Conservation (phyloP, 2,888 invertebrate genomes). For the Drosophila meridiana region DNA sequence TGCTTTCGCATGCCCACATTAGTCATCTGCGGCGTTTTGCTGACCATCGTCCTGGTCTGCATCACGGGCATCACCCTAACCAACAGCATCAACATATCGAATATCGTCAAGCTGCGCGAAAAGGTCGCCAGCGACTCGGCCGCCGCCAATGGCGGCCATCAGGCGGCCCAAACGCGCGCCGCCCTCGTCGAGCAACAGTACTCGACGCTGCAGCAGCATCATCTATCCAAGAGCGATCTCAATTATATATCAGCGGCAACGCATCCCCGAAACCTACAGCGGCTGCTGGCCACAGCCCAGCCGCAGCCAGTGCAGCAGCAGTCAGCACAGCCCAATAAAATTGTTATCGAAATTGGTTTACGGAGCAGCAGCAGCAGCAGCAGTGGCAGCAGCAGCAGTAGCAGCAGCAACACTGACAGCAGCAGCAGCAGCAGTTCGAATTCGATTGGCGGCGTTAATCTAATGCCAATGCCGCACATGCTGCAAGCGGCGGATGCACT, state of each 20-base stretch:
- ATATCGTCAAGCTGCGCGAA: conserved; percentile 84
- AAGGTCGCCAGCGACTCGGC: conserved; percentile 84
- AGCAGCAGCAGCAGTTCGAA: conserved; percentile 23
- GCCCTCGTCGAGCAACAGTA: conserved; percentile 83
- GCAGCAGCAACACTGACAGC: conserved; percentile 18
- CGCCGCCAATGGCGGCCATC: conserved; percentile 82
- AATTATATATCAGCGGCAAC: conserved; percentile 82
- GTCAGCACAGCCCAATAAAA: conserved; percentile 74
- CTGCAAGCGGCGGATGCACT: conserved; percentile 75
- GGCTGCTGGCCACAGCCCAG: conserved; percentile 45
- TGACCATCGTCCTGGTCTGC: conserved; percentile 86
- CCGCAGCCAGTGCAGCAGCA: conserved; percentile 25
- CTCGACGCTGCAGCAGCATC: conserved; percentile 82
- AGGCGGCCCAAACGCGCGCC: conserved; percentile 82
- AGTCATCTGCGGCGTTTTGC: conserved; percentile 85
- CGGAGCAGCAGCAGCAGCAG: conserved; percentile 33
- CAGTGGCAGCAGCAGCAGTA: conserved; percentile 13
- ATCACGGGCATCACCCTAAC: conserved; percentile 86
- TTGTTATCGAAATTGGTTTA: conserved; percentile 83
- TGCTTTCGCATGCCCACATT: conserved; percentile 84
- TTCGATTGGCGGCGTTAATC: conserved; percentile 20
- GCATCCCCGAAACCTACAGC: conserved; percentile 83
- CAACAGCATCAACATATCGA: conserved; percentile 84
- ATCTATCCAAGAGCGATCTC: conserved; percentile 80
- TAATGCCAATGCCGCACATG: conserved; percentile 60